These are phyloP conservation scores for Trissolcus brochymenae DNA, from an alignment of 2,888 invertebrate genomes.

Conservation along the genomic window DNA sequence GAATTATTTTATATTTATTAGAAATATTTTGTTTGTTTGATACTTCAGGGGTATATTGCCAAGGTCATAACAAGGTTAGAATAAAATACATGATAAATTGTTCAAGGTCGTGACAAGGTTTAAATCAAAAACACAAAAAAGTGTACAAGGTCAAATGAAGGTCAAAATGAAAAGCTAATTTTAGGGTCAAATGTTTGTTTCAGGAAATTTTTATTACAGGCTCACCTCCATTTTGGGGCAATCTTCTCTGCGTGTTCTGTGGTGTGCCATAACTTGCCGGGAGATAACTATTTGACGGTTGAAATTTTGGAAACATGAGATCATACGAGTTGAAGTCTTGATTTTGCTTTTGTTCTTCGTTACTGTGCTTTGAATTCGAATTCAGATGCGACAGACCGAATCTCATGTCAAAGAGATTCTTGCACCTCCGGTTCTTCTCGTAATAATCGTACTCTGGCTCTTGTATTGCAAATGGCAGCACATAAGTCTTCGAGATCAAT, in stretches of 20 bases:
- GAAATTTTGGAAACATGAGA: constrained; percentile 40
- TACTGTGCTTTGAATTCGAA: neutral
- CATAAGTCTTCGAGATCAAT: constrained; percentile 83
- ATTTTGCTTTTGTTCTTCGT: too few relatives aligned
- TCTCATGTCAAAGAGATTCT: constrained; percentile 42
- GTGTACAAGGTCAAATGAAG: too few relatives aligned
- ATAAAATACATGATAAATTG: too few relatives aligned
- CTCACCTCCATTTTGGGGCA: constrained; percentile 44
- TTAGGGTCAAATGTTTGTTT: neutral
- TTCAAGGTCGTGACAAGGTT: too few relatives aligned
- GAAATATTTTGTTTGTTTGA: too few relatives aligned
- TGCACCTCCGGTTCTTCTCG: constrained; percentile 85
- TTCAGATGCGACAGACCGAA: constrained; percentile 4
- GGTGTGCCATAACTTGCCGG: constrained; percentile 19
- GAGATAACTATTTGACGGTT: constrained; percentile 30
- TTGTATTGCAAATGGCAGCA: constrained; percentile 73
- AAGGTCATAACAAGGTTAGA: too few relatives aligned
- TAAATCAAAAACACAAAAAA: too few relatives aligned
- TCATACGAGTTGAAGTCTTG: constrained; percentile 29
- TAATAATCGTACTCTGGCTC: constrained; percentile 88
- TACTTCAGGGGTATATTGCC: too few relatives aligned
- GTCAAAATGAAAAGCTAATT: too few relatives aligned
- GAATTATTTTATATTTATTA: too few relatives aligned
- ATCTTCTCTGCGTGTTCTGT: too few relatives aligned
- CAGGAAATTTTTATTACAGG: constrained; percentile 20